phyloP scores from a whole-genome alignment of 2,113 vertebrate genomes.

The Macrotis lagotis region DNA sequence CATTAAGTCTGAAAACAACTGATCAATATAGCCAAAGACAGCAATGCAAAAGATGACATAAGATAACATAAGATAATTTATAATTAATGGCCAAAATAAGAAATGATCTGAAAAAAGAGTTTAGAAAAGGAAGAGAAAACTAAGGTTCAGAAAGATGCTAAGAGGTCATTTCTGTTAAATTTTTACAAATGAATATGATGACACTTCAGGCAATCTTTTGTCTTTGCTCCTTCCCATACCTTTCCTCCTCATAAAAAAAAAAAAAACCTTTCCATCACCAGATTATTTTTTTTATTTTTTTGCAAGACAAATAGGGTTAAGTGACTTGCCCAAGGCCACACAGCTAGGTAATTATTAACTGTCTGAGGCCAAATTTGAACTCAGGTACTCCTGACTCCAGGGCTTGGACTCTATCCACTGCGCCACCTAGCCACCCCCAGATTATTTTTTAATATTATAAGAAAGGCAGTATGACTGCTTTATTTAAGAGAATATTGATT shows the following conservation, averaged over 20 bases:
- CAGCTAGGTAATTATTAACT: too few species aligned
- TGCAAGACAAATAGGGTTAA: too few species aligned
- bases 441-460: neutral
- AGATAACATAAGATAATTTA: neutral
- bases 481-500: neutral
- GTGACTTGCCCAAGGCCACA: too few species aligned
- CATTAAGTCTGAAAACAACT: too few species aligned
- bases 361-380: too few species aligned
- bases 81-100: neutral
- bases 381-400: too few species aligned
- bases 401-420: too few species aligned
- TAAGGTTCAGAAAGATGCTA: neutral
- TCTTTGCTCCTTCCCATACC: neutral
- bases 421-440: too few species aligned
- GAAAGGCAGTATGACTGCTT: neutral
- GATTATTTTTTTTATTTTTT: too few species aligned
- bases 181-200: neutral
- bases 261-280: neutral
- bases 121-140: neutral
- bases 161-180: neutral
- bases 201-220: neutral
- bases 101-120: neutral
- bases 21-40: neutral
- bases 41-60: neutral
- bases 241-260: neutral